Conservation (phyloP, 2,797 vertebrate species). For the Antennarius maculatus region DNA sequence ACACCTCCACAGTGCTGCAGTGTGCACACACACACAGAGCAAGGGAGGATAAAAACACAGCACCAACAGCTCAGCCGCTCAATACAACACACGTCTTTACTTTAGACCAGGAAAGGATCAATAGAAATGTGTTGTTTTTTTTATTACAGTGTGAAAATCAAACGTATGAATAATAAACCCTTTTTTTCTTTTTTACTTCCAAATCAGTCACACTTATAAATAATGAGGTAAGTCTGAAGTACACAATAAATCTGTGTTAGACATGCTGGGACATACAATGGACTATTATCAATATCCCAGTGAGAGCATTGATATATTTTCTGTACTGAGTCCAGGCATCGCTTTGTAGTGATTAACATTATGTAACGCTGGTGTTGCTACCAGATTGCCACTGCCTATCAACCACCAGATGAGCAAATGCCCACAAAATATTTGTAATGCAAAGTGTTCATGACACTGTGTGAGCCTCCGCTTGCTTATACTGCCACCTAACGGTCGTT, state of each 20-base stretch:
- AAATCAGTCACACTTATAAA: slow-evolving; percentile 22
- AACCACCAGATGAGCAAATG: slow-evolving; percentile 57
- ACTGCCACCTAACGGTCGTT: slow-evolving; percentile 58
- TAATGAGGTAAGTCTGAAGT: slow-evolving; percentile 15
- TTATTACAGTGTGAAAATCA: slow-evolving; percentile 12
- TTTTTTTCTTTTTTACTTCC: slow-evolving; percentile 22
- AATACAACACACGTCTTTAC: slow-evolving; percentile 30
- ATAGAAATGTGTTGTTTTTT: slow-evolving; percentile 22
- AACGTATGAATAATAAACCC: slow-evolving; percentile 1
- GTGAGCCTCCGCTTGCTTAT: slow-evolving; percentile 32
- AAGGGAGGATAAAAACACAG: slow-evolving; percentile 61
- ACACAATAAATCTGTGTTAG: slow-evolving; percentile 21
- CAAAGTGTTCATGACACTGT: slow-evolving; percentile 35
- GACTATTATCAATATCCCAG: slow-evolving; percentile 15
- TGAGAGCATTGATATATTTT: slow-evolving; percentile 47
- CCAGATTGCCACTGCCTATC: slow-evolving; percentile 60
- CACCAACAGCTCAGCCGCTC: slow-evolving; percentile 36
- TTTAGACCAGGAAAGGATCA: slow-evolving; percentile 13
- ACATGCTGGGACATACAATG: not conserved
- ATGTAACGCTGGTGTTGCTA: slow-evolving; percentile 62
- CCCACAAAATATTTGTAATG: slow-evolving; percentile 58
- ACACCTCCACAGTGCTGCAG: slow-evolving; percentile 83
- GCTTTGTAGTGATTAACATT: slow-evolving; percentile 47
- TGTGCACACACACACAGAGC: slow-evolving; percentile 68
- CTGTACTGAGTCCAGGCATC: slow-evolving; percentile 31